Evolutionary conservation across 2,797 vertebrate genomes (phyloP).

Genomic region (Manis pentadactyla): DNA sequence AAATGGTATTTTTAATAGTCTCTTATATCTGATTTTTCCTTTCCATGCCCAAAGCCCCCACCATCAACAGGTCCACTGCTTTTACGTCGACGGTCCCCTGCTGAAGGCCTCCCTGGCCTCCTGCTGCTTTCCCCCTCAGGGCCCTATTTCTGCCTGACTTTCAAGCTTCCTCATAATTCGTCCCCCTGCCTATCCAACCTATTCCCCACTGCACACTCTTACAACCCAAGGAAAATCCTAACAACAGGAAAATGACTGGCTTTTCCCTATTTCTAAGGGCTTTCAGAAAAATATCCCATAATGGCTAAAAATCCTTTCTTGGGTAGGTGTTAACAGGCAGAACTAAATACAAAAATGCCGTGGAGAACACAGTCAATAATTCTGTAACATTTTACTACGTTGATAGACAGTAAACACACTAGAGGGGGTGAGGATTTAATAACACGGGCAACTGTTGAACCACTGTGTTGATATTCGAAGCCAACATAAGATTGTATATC

Average conservation of each 20-base stretch:
- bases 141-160: neutral
- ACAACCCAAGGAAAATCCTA: neutral
- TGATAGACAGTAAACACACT: too few relatives aligned
- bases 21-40: neutral
- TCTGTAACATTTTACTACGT: too few relatives aligned
- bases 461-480: too few relatives aligned
- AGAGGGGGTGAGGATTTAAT: too few relatives aligned
- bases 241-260: neutral
- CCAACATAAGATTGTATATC: too few relatives aligned
- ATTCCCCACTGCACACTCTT: neutral
- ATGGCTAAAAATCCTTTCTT: neutral
- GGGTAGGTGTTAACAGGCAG: neutral
- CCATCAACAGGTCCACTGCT: neutral
- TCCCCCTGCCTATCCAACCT: too few relatives aligned
- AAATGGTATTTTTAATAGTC: neutral
- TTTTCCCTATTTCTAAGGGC: neutral
- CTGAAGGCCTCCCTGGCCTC: too few relatives aligned
- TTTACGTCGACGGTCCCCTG: neutral
- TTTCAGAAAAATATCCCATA: neutral
- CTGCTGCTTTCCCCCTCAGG: neutral
- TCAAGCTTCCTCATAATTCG: neutral
- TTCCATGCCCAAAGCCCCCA: neutral
- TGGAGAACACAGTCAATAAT: too few relatives aligned
- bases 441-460: too few relatives aligned
- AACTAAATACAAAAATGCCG: neutral